Evolutionary conservation across 1,140 invertebrate genomes (phyloP).

Genomic region (Neuroterus valhalla): DNA sequence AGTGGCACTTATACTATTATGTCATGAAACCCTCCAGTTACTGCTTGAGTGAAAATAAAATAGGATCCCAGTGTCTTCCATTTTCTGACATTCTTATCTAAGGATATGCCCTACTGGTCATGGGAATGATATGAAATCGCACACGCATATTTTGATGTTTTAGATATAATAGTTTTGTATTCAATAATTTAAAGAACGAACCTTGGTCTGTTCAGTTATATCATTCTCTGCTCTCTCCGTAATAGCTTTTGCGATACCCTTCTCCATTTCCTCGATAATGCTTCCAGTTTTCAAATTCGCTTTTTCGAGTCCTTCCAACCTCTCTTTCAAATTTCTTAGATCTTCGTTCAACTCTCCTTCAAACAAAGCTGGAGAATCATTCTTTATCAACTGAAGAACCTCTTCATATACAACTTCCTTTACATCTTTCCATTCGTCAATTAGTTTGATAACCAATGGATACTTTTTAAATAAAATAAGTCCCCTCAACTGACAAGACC

Average conservation of each 20-base stretch:
- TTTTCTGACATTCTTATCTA: too few relatives aligned
- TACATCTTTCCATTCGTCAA: conserved; percentile 63
- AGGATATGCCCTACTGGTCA: too few relatives aligned
- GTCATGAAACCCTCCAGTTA: too few relatives aligned
- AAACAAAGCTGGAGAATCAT: conserved; percentile 61
- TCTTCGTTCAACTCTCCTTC: conserved; percentile 62
- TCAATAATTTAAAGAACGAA: conserved; percentile 54
- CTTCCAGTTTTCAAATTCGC: conserved; percentile 60
- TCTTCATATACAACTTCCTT: conserved; percentile 68
- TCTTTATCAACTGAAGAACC: conserved; percentile 68
- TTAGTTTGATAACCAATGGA: conserved; percentile 73
- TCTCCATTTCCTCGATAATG: conserved; percentile 73
- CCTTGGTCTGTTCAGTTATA: conserved; percentile 76
- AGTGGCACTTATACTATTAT: too few relatives aligned
- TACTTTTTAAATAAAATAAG: conserved; percentile 82
- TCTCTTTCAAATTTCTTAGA: conserved; percentile 54
- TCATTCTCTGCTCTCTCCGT: conserved; percentile 75
- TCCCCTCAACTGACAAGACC: conserved; percentile 83
- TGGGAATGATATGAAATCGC: not conserved
- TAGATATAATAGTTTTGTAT: not conserved
- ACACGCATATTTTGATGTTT: not conserved
- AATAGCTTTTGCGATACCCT: conserved; percentile 75
- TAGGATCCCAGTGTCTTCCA: too few relatives aligned
- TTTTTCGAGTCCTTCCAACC: conserved; percentile 59
- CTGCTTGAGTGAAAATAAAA: too few relatives aligned